A percentile compares a stretch with the other conserved stretches of the same genome.
Conservation (phyloP, 2,113 vertebrate species). For the Vulpes vulpes region DNA sequence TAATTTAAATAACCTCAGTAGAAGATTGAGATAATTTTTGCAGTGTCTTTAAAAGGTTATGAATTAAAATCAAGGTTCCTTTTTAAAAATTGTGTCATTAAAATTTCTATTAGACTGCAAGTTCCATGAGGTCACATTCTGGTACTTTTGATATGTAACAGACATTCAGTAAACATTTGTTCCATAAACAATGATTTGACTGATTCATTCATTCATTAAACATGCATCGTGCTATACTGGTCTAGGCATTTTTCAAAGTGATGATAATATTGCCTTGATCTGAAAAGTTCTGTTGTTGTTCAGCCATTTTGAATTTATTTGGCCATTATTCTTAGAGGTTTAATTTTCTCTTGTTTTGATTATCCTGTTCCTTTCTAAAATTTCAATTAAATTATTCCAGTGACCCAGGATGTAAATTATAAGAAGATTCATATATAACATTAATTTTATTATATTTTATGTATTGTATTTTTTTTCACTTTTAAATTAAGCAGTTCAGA, state of each 20-base stretch:
- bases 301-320: slow-evolving; percentile 6
- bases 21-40: background rate
- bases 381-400: background rate
- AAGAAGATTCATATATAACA: background rate
- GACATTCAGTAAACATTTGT: background rate
- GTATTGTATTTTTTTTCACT: background rate
- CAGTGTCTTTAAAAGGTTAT: background rate
- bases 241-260: background rate
- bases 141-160: background rate
- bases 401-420: background rate
- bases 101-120: background rate
- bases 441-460: background rate
- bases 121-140: background rate
- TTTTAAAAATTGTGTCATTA: background rate
- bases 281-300: slow-evolving; percentile 10
- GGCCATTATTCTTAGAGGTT: background rate
- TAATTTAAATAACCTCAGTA: background rate
- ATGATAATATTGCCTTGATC: background rate
- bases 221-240: background rate
- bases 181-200: background rate
- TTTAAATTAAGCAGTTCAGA: background rate
- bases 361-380: slow-evolving; percentile 13
- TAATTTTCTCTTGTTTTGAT: slow-evolving; percentile 30
- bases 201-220: background rate
- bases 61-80: background rate